Base-by-base conservation (phyloP, 2,888 invertebrate genomes). In the Drosophila setosimentum region DNA sequence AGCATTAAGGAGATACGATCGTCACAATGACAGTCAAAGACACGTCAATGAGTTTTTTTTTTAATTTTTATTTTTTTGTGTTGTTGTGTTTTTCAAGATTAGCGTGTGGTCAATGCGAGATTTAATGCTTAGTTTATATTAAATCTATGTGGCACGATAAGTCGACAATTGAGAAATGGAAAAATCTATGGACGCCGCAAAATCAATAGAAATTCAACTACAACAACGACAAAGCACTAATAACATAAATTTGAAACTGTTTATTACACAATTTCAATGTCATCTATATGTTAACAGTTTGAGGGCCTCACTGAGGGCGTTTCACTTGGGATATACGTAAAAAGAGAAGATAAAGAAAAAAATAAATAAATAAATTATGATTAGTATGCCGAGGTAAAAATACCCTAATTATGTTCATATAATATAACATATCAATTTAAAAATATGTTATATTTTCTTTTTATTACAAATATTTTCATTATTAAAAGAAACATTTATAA, bases 261-360 rank as follows among this genome's bases (percentile, higher is more conserved):
- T 61, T 61, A 70, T 83, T 85, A 82, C 78, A 84, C 75, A 87
- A 87, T 76, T 83, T 82, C 84, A 87, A 86, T 83, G 87, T 79
- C 82, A 86, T 68, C 13, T 68, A 78, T 74, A 73, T 76, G 73
- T 82, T 73, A 79, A 74, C 68, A 79, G 72, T 68, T 73, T 78
- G 67, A 76, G 82, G 78, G 73, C 82, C 78, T 79, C 69, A 72
- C 68, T 73, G 69, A 78, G 82, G 80, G 82, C 80, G 68, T 73
- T 72, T 49, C 60, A 59, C 3, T 66, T 75, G 60, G 54, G 24
- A 65, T 50, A 48, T 40, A 68, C 24, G 45, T 49, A 33, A 48
- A 50, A 68, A 73, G 8, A 16, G 45, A 24, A 24, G 51, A 62
- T 66, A 78, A 50, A 45, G 48, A 57, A 68, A 59, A 70, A 55